Evolutionary conservation across 2,113 vertebrate genomes (phyloP).

Genomic region (Chaenogobius annularis): DNA sequence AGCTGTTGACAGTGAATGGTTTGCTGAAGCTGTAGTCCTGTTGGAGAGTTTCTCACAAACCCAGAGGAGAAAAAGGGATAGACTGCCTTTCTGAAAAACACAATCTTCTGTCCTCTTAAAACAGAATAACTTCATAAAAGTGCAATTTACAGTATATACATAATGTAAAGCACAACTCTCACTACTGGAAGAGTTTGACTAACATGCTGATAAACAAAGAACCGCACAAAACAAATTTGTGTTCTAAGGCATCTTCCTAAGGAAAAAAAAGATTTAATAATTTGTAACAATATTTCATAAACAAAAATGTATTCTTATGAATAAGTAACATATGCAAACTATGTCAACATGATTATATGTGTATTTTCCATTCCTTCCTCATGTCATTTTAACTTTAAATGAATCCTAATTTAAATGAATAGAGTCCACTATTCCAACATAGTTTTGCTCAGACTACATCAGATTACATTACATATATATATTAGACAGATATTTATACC

Average conservation of each 20-base stretch:
- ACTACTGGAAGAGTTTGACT: constrained; percentile 30
- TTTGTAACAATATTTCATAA: not conserved
- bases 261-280: not conserved
- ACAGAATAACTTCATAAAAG: constrained; percentile 66
- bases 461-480: not conserved
- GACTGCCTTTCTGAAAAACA: constrained; percentile 79
- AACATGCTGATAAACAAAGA: not conserved
- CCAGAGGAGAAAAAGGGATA: constrained; percentile 60
- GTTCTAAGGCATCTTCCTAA: not conserved
- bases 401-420: constrained; percentile 7
- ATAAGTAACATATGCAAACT: not conserved
- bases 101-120: constrained; percentile 74
- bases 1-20: constrained; percentile 62
- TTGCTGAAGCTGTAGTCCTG: constrained; percentile 72
- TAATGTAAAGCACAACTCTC: constrained; percentile 46
- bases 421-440: not conserved
- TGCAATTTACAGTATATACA: constrained; percentile 59
- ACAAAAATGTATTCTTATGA: not conserved
- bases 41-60: constrained; percentile 63
- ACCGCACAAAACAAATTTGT: constrained; percentile 26
- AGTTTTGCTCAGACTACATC: not conserved
- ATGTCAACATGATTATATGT: constrained; percentile 2
- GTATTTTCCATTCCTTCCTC: not conserved
- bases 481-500: not conserved
- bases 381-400: constrained; percentile 9